Evolutionary conservation across 2,888 invertebrate genomes (phyloP), one percentile per base, ranked within the genome.

Genomic region (Amphiduros pacificus): DNA sequence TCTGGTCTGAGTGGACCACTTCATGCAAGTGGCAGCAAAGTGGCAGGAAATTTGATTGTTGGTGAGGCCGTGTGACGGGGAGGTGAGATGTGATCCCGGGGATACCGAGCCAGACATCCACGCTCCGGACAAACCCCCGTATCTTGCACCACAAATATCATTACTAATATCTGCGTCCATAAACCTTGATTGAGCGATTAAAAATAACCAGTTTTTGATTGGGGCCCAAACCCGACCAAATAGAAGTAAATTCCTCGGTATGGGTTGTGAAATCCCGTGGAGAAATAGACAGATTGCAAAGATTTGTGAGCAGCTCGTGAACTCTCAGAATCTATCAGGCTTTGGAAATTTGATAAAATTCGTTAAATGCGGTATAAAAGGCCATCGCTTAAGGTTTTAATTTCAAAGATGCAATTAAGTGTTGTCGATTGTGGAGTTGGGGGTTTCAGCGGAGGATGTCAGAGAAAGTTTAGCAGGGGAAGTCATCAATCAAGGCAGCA

Each of bases 311-410:
- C 36, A n/a, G 44, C 6, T 22, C 44, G 6, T 22, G 44, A 5
- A 5, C 11, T 4, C 44, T 5, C 44, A n/a, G 44, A 44, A 44
- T 44, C 44, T 44, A 44, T 44, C 44, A 44, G 22, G 44, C 44
- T 20, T n/a, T 22, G 22, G 44, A 44, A 44, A 44, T 44, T 44
- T 44, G 44, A 44, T 44, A 44, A 44, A 44, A 44, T 44, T 44
- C 44, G 44, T 44, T 44, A 44, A 44, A 44, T n/a, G 44, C 44
- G 17, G 44, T 9, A 44, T 44, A 44, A 44, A 44, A 44, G 44
- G 44, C 20, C 44, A 44, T 20, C 22, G 20, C n/a, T 44, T 44
- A 20, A 44, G 22, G 44, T n/a, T 44, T 44, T 44, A 20, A 44
- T 20, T 44, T 44, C 22, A 22, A 22, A 44, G 44, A 44, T 22